Base-by-base conservation (phyloP, 2,797 vertebrate genomes). In the Enteromius argenteus region DNA sequence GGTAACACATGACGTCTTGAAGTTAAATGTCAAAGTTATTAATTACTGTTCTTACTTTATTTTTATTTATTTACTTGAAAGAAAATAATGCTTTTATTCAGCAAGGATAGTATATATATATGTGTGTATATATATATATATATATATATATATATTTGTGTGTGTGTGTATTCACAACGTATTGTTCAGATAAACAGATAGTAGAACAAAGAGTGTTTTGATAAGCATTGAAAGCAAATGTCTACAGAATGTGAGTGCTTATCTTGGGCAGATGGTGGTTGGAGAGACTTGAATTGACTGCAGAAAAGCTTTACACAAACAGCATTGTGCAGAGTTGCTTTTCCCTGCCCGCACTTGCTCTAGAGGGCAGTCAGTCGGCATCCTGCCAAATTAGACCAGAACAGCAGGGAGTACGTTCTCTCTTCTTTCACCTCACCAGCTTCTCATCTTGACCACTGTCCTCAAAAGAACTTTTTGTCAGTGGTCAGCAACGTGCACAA, bases 241-340 rank as follows among this genome's bases (percentile, higher is more conserved):
- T 90, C 89, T 93, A 92, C 85, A 88, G 91, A 86, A 87, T 91
- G 89, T 90, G 90, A 91, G 93, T 91, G 92, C 90, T 93, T 90
- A 93, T 93, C 92, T 90, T 93, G 91, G 91, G 86, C 94, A 94
- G 94, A 94, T 94, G 94, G 88, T 72, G 92, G 85, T 89, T 90
- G 88, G 91, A 93, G 91, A 91, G 89, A 15, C 69, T 86, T 87
- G 87, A 90, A 92, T 90, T 91, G 91, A 90, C 91, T 90, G 90
- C 88, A 88, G 90, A 92, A 94, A 94, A 94, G 92, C 90, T 92
- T 91, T 94, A 91, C 89, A 92, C 93, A 95, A 95, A 95, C 94
- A 95, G 93, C 93, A 94, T 94, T 95, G 92, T 94, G 93, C 90
- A 89, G 89, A 86, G 87, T 71, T 85, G 86, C 87, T 13, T 71